Percentiles rank a stretch among this genome's conserved stretches.
These are phyloP conservation scores for Drosophila antonietae DNA, from an alignment of 2,888 invertebrate genomes.

Conservation along the genomic window DNA sequence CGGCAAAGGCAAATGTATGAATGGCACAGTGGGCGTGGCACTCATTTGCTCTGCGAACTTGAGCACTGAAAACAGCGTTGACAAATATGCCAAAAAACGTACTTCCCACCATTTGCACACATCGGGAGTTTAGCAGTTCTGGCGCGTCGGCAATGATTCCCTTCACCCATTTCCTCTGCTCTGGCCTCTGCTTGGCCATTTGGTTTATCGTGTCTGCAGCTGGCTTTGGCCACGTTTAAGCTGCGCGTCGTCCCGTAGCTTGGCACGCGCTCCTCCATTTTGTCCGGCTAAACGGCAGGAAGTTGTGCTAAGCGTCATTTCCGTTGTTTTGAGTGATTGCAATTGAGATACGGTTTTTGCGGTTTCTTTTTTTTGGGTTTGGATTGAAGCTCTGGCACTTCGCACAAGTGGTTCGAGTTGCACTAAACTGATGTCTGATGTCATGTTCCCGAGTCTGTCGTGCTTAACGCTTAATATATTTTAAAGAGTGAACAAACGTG, in stretches of 20 bases:
- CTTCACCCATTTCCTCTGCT: not conserved
- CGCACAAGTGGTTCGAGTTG: slow-evolving; percentile 30
- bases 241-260: slow-evolving; percentile 67
- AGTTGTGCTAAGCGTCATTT: slow-evolving; percentile 82
- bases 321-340: slow-evolving; percentile 81
- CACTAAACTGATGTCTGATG: slow-evolving; percentile 8
- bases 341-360: slow-evolving; percentile 80
- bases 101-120: slow-evolving; percentile 25
- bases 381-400: slow-evolving; percentile 12
- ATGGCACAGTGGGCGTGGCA: slow-evolving; percentile 53
- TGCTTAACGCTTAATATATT: slow-evolving; percentile 36
- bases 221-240: slow-evolving; percentile 49
- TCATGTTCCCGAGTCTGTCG: slow-evolving; percentile 28
- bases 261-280: slow-evolving; percentile 49
- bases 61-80: slow-evolving; percentile 68
- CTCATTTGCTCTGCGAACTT: slow-evolving; percentile 26
- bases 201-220: slow-evolving; percentile 14
- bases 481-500: slow-evolving; percentile 25
- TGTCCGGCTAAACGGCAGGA: slow-evolving; percentile 72
- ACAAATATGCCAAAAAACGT: slow-evolving; percentile 76
- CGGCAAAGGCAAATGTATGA: slow-evolving; percentile 31
- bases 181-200: not conserved
- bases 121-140: slow-evolving; percentile 55
- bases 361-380: slow-evolving; percentile 62
- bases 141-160: slow-evolving; percentile 2